Conservation (phyloP, 1,140 invertebrate species). For the Ostrea denselamellosa region DNA sequence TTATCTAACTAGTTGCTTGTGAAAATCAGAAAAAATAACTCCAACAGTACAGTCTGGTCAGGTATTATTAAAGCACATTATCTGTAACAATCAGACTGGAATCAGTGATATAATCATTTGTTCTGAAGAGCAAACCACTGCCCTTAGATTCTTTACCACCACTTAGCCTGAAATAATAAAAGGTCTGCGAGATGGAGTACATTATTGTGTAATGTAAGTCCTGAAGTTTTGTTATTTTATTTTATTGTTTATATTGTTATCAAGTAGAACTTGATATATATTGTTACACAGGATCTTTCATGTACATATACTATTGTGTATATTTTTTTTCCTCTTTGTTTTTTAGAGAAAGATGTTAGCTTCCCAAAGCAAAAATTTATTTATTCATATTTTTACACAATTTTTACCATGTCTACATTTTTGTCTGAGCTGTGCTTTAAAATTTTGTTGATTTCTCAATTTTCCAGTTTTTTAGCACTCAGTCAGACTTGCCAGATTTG, state of each 20-base stretch:
- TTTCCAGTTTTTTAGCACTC: neutral
- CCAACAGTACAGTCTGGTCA: too few species aligned
- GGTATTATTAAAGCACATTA: too few species aligned
- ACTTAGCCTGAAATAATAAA: too few species aligned
- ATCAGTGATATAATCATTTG: too few species aligned
- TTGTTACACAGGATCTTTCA: conserved; percentile 26
- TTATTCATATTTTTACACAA: neutral
- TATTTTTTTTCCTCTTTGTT: neutral
- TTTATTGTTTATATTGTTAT: conserved; percentile 24
- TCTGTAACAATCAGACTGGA: too few species aligned
- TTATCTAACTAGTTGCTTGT: too few species aligned
- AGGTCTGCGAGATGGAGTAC: neutral
- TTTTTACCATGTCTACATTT: neutral
- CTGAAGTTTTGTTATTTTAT: neutral
- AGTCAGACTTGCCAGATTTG: neutral
- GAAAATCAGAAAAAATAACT: too few species aligned
- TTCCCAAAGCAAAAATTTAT: neutral
- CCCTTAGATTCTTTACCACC: too few species aligned
- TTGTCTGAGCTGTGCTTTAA: neutral
- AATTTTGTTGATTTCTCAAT: neutral
- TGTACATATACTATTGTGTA: neutral
- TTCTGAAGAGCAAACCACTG: too few species aligned
- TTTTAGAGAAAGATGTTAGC: neutral
- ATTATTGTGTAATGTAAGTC: neutral
- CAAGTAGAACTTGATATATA: neutral